phyloP scores from a whole-genome alignment of 2,113 vertebrate genomes.

The Dromiciops gliroides region DNA sequence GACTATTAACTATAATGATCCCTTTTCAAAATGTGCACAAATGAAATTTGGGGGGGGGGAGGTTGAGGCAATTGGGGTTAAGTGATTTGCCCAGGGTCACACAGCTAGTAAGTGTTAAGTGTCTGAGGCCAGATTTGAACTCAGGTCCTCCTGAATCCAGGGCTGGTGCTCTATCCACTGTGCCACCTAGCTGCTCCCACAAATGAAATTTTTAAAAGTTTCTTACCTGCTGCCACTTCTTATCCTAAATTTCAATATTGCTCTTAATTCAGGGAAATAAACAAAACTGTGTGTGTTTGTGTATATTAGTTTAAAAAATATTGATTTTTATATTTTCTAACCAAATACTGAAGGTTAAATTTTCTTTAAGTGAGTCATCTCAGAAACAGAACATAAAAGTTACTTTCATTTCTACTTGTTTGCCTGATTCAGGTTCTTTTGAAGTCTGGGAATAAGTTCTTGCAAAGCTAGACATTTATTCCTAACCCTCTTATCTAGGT shows the following conservation, averaged over 20 bases:
- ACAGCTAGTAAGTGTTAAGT: too few relatives aligned
- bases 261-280: neutral
- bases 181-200: too few relatives aligned
- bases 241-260: neutral
- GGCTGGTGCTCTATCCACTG: too few relatives aligned
- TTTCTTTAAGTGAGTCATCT: neutral
- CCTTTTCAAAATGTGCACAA: neutral
- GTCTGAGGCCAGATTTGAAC: too few relatives aligned
- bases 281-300: neutral
- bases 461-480: conserved; percentile 1
- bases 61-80: too few relatives aligned
- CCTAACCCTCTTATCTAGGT: neutral
- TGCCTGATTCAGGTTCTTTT: neutral
- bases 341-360: neutral
- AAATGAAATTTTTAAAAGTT: too few relatives aligned
- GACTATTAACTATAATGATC: neutral
- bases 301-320: neutral
- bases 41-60: too few relatives aligned
- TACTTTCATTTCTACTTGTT: neutral
- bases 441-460: neutral
- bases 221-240: neutral
- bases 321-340: neutral
- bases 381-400: neutral
- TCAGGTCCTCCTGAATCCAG: too few relatives aligned
- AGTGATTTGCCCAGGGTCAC: too few relatives aligned